These are phyloP conservation scores for Apamea anceps DNA, from an alignment of 2,888 invertebrate species.

Conservation along the genomic window DNA sequence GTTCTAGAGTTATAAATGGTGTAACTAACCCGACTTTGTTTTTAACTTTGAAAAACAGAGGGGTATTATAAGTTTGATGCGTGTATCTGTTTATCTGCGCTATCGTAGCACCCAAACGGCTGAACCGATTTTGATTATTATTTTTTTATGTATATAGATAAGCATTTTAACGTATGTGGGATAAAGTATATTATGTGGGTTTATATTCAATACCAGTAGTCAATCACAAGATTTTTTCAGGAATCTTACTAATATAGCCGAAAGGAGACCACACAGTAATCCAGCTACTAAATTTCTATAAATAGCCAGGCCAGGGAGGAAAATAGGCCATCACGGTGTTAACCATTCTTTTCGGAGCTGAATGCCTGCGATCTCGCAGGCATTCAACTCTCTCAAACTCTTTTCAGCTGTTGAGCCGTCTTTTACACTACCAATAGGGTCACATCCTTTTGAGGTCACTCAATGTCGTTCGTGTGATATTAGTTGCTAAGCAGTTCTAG, in stretches of 20 bases:
- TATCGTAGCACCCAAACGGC: no score
- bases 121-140: no score
- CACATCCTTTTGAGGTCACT: constrained; percentile 28
- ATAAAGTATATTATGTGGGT: neutral
- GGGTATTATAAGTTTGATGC: no score
- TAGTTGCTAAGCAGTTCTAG: constrained; percentile 11
- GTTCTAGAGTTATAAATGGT: no score
- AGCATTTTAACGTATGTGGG: neutral
- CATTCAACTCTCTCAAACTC: constrained; percentile 4
- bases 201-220: neutral
- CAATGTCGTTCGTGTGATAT: constrained; percentile 11
- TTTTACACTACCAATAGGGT: constrained; percentile 26
- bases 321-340: constrained; percentile 35
- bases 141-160: no score
- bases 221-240: no score
- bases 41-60: neutral
- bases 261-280: neutral
- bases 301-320: neutral
- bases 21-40: neutral
- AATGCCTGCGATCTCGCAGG: constrained; percentile 5
- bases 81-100: no score
- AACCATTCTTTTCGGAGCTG: constrained; percentile 22
- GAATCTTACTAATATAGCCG: neutral
- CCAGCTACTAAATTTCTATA: neutral
- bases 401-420: constrained; percentile 29